phyloP scores from a whole-genome alignment of 2,113 vertebrate genomes.

The Chionodraco myersi region DNA sequence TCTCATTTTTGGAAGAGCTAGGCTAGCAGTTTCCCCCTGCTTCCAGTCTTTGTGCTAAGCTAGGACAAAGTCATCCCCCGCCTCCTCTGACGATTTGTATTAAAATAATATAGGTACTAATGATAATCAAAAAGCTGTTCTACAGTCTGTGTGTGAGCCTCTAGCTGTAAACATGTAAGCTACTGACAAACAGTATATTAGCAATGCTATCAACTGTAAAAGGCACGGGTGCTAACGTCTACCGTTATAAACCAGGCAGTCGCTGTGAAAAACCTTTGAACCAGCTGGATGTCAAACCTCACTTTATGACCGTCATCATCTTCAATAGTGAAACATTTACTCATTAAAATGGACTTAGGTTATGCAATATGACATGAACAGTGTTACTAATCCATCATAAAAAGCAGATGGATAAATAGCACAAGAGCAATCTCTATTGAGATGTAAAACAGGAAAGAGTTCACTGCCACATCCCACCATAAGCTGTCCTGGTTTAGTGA shows the following conservation, averaged over 20 bases:
- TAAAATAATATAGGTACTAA: not conserved
- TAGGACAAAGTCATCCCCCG: not conserved
- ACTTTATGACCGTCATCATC: not conserved
- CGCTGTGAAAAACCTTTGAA: not conserved
- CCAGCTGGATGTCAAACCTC: not conserved
- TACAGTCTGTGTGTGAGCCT: not conserved
- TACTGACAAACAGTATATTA: not conserved
- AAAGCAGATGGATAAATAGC: constrained; percentile 22
- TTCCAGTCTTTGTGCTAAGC: not conserved
- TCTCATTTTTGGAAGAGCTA: not conserved
- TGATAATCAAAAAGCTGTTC: not conserved
- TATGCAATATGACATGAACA: too few relatives aligned
- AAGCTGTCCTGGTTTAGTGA: constrained; percentile 51
- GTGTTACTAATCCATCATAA: not conserved
- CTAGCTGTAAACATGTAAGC: not conserved
- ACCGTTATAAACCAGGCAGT: too few relatives aligned
- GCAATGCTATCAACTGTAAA: not conserved
- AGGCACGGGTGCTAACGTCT: not conserved
- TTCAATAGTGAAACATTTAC: not conserved
- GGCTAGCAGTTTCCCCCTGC: not conserved
- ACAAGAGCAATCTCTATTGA: constrained; percentile 30
- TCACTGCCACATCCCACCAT: constrained; percentile 22
- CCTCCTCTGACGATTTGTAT: not conserved
- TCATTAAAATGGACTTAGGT: not conserved
- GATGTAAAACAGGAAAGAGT: constrained; percentile 41